Evolutionary conservation across 2,888 invertebrate genomes (phyloP).

Genomic region (Stratiomys singularior): DNA sequence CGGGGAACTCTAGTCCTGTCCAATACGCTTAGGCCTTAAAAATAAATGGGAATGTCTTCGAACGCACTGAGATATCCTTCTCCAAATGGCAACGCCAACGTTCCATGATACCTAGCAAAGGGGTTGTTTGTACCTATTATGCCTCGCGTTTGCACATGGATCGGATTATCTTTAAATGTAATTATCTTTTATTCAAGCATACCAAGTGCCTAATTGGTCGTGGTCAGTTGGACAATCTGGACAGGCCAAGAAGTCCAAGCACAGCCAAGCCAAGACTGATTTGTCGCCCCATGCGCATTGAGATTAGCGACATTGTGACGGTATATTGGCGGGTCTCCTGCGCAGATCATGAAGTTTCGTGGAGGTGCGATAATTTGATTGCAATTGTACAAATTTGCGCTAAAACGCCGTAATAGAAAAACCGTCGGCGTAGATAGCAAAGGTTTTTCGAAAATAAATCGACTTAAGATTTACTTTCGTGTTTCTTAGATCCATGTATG

Average conservation of each 20-base stretch:
- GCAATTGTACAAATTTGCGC: conserved; percentile 35
- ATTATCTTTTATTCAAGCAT: conserved; percentile 17
- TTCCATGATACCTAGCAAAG: background rate
- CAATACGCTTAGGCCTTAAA: too few relatives aligned
- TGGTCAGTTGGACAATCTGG: conserved; percentile 19
- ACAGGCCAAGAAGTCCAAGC: background rate
- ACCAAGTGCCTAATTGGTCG: conserved; percentile 32
- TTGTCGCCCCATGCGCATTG: conserved; percentile 1
- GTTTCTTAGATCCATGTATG: conserved; percentile 2
- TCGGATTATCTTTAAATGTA: conserved; percentile 9
- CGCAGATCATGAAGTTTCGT: background rate
- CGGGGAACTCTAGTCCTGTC: too few relatives aligned
- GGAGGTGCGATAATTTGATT: conserved; percentile 19
- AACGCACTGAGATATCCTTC: too few relatives aligned
- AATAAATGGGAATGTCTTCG: too few relatives aligned
- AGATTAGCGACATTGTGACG: conserved; percentile 17
- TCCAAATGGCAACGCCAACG: too few relatives aligned
- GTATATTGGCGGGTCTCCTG: background rate
- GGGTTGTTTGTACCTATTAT: background rate
- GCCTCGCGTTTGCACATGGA: background rate
- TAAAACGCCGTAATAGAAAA: background rate
- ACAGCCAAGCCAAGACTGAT: background rate
- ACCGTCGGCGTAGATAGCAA: too few relatives aligned
- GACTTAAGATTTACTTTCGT: background rate
- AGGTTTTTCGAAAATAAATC: background rate